Evolutionary conservation across 2,113 vertebrate species (phyloP).

Genomic region (Mobula hypostoma): DNA sequence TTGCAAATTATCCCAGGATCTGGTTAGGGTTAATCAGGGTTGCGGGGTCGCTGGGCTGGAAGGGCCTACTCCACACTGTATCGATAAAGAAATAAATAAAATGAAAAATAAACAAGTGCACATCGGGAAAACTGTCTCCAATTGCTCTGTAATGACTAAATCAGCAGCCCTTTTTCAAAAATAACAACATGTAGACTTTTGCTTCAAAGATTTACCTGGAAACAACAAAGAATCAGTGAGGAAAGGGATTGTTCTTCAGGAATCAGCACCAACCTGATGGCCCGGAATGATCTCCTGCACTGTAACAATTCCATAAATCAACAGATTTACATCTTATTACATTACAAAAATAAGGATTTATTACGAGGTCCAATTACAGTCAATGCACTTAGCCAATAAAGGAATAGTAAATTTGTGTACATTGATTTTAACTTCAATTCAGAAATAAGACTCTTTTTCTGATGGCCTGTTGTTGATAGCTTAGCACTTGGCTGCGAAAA

Average conservation of each 20-base stretch:
- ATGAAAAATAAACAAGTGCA: not conserved
- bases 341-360: constrained; percentile 4
- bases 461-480: not conserved
- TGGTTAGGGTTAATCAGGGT: too few relatives aligned
- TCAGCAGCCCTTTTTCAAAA: not conserved
- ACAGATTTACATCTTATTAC: not conserved
- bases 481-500: not conserved
- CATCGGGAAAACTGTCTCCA: not conserved
- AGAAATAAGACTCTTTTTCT: not conserved
- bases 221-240: too few relatives aligned
- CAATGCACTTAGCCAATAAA: not conserved
- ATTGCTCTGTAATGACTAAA: not conserved
- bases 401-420: not conserved
- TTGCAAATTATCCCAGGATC: too few relatives aligned
- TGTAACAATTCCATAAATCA: not conserved
- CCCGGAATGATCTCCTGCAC: too few relatives aligned
- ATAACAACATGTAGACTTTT: not conserved
- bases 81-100: too few relatives aligned
- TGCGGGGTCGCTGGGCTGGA: too few relatives aligned
- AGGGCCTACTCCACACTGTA: too few relatives aligned
- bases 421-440: not conserved
- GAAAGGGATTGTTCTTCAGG: too few relatives aligned
- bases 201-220: not conserved
- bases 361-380: not conserved
- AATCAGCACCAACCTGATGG: too few relatives aligned